A percentile compares a stretch with the other conserved stretches of the same genome.
phyloP scores from a whole-genome alignment of 1,140 invertebrate species.

The Periplaneta americana region DNA sequence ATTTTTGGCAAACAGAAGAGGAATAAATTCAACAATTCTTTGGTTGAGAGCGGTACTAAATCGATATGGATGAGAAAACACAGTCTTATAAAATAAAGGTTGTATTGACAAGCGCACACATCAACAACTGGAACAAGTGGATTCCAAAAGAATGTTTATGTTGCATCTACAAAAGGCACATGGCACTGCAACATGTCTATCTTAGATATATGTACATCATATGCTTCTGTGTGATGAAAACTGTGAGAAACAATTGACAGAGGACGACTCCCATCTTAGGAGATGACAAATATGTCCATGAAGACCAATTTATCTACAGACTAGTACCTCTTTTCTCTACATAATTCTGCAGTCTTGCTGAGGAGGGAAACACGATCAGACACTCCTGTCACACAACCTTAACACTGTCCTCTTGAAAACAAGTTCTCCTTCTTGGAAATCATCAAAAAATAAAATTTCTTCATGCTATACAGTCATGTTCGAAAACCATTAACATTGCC shows the following conservation, averaged over 20 bases:
- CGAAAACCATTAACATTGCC: too few relatives aligned
- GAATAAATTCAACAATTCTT: too few relatives aligned
- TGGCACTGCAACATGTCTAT: not conserved
- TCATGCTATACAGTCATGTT: not conserved
- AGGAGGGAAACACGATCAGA: not conserved
- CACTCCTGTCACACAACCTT: not conserved
- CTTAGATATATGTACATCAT: not conserved
- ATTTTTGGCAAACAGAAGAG: not conserved
- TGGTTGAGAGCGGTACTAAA: too few relatives aligned
- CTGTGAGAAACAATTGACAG: not conserved
- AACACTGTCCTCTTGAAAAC: not conserved
- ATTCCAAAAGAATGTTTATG: not conserved
- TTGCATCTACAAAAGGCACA: not conserved
- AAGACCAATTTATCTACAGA: not conserved
- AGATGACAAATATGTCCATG: not conserved
- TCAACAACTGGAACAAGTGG: not conserved
- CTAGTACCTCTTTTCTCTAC: not conserved
- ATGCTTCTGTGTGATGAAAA: not conserved
- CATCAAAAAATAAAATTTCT: not conserved
- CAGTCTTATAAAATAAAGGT: too few relatives aligned
- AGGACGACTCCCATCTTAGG: not conserved
- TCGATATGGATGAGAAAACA: too few relatives aligned
- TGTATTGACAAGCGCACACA: too few relatives aligned
- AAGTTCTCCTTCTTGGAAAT: not conserved
- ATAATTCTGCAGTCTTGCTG: not conserved